A percentile compares a stretch with the other conserved stretches of the same genome.
Evolutionary conservation across 2,888 invertebrate species (phyloP).

Genomic region (Galeopsomyia nigrocyanea): DNA sequence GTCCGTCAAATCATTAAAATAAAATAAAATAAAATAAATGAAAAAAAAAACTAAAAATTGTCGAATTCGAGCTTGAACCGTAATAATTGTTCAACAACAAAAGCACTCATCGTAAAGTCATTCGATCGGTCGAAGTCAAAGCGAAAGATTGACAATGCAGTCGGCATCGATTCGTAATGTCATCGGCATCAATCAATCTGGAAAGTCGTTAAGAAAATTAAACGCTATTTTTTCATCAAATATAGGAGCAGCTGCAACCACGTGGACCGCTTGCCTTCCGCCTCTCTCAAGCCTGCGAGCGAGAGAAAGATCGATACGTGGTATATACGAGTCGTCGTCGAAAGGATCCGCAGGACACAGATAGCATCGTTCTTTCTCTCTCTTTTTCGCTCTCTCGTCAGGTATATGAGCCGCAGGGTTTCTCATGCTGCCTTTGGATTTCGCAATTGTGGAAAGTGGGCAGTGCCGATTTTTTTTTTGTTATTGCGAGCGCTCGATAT

Average conservation of each 20-base stretch:
- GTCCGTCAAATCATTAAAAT: no score
- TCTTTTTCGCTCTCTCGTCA: constrained; percentile 51
- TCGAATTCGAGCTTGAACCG: no score
- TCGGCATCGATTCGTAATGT: no score
- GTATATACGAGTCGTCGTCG: constrained; percentile 43
- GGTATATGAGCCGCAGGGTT: constrained; percentile 55
- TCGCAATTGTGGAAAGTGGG: constrained; percentile 28
- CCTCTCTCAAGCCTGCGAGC: not conserved
- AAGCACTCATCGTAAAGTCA: no score
- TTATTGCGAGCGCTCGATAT: constrained; percentile 46
- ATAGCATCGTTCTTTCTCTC: constrained; percentile 58
- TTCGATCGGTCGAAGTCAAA: no score
- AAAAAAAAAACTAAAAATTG: no score
- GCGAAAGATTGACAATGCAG: no score
- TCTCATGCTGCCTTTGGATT: constrained; percentile 43
- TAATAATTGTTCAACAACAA: no score
- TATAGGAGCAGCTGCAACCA: constrained; percentile 51
- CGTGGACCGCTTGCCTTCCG: constrained; percentile 34
- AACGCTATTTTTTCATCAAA: constrained; percentile 51
- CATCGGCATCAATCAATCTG: constrained; percentile 11
- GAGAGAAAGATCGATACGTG: constrained; percentile 48
- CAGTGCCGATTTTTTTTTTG: constrained; percentile 49
- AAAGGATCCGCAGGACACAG: constrained; percentile 59
- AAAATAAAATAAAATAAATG: no score
- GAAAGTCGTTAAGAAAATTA: constrained; percentile 43